These are phyloP conservation scores for Leptopilina drosophilae DNA, from an alignment of 2,888 invertebrate genomes.

Conservation along the genomic window DNA sequence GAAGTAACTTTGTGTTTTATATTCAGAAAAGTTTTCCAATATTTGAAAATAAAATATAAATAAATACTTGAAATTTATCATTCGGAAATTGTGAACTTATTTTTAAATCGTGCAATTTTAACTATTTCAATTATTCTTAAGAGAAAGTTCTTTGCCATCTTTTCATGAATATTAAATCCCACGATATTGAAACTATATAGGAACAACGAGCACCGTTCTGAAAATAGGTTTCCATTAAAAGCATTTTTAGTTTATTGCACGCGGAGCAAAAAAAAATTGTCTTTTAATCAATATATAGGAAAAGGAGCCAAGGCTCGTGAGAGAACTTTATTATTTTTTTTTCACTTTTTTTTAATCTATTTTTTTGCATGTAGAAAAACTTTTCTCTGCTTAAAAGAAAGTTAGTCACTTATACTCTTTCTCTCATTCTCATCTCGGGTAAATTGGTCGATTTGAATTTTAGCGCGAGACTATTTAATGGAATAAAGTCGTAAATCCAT, in stretches of 20 bases:
- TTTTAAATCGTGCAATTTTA: conserved; percentile 6
- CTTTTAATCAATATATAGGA: conserved; percentile 16
- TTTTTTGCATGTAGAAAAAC: background rate
- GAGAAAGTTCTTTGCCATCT: conserved; percentile 13
- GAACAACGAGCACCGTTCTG: background rate
- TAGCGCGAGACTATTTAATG: conserved; percentile 1
- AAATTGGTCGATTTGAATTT: conserved; percentile 1
- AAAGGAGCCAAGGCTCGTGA: background rate
- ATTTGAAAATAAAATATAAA: conserved; percentile 6
- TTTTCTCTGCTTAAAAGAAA: background rate
- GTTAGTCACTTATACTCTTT: background rate
- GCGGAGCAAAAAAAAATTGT: background rate
- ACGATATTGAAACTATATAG: conserved; percentile 39
- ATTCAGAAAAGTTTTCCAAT: conserved; percentile 1
- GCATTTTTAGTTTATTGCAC: conserved; percentile 30
- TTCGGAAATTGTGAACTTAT: background rate
- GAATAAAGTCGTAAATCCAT: conserved; percentile 4
- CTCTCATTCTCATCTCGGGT: background rate
- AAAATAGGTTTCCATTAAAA: conserved; percentile 33
- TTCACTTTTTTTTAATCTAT: background rate
- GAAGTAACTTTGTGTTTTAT: too few species aligned
- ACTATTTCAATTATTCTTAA: conserved; percentile 37
- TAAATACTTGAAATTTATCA: background rate
- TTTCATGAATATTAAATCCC: conserved; percentile 35
- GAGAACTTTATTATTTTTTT: background rate